Percentiles rank a stretch among this genome's conserved stretches.
phyloP scores from a whole-genome alignment of 2,797 vertebrate species.

The Anabacerthia variegaticeps region DNA sequence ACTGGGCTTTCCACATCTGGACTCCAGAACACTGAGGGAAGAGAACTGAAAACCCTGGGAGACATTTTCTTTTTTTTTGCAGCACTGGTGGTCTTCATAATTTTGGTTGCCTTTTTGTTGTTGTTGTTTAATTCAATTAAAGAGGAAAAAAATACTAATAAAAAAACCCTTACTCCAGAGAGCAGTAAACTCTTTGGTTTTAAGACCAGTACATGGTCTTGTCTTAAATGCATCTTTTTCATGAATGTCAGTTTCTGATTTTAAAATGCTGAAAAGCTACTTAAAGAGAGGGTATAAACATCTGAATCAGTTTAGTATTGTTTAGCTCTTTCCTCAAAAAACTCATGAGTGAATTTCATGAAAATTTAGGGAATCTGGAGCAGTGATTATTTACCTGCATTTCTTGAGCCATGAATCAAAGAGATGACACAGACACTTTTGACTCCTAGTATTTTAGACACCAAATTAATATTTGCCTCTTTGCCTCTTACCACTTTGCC shows the following conservation, averaged over 20 bases:
- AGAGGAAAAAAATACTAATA: slow-evolving; percentile 46
- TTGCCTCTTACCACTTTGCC: background rate
- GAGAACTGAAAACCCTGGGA: slow-evolving; percentile 50
- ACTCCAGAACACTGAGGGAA: slow-evolving; percentile 55
- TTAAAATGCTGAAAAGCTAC: background rate
- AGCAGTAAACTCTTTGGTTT: slow-evolving; percentile 21
- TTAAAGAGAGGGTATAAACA: background rate
- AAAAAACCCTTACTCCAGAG: slow-evolving; percentile 40
- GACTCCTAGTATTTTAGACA: background rate
- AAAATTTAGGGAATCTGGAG: background rate
- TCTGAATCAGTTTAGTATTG: slow-evolving; percentile 7
- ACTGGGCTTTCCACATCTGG: slow-evolving; percentile 65
- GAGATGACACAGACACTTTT: background rate
- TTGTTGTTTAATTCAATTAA: slow-evolving; percentile 58
- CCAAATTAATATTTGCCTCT: background rate
- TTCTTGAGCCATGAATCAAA: background rate
- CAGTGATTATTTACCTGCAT: background rate
- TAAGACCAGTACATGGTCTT: background rate
- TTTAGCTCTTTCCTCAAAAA: background rate
- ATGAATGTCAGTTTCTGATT: background rate
- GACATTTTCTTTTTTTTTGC: slow-evolving; percentile 9
- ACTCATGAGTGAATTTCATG: background rate
- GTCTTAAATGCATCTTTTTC: slow-evolving; percentile 16
- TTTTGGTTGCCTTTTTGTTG: slow-evolving; percentile 27
- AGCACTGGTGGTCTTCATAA: slow-evolving; percentile 57